Evolutionary conservation across 1,140 invertebrate species (phyloP), one percentile per base, ranked within the genome.

Genomic region (Heterodera schachtii): DNA sequence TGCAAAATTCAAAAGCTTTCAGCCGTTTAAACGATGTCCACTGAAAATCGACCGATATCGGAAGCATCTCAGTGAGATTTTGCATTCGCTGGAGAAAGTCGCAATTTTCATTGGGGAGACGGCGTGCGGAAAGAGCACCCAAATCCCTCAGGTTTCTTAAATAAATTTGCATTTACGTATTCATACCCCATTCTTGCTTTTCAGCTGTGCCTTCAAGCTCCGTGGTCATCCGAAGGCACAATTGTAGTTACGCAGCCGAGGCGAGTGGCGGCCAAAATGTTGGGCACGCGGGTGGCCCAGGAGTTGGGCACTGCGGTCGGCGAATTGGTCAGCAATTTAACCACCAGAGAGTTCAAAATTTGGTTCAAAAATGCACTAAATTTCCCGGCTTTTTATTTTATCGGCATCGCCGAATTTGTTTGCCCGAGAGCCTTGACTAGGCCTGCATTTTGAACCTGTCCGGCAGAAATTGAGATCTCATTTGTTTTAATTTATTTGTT

Each of bases 201-300:
- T 76, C 21, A 81, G 90, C 94, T 95, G 95, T 97, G 95, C 90
- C 94, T 97, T 0, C 95, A 98, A 41, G 13, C 41, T 31, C 52
- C 49, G 19, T 60, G n/a, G 49, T n/a, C 60, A 31, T 67, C 73
- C 16, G 52, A 7, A 6, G 73, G 66, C 43, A 88, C 91, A 82
- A 91, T 99, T 88, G 96, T 94, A 0, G 92, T 98, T 3, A 99
- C 97, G 0, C 96, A 99, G 90, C 97, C 97, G 0, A 92, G 97
- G 73, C 92, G 97, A 91, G 95, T 99, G 0, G 97, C 97, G 21
- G 96, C 97, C 0, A 96, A 97, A 79, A 94, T 95, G 3, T 98
- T 99, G 95, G 94, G 96, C 0, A 92, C 94, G 84, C 93, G 97
- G 81, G 95, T 99, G 44, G 83, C 84, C 6, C 66, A 84, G 41